These are phyloP conservation scores for Coecobrya sp. DNA, from an alignment of 2,888 invertebrate genomes.

Conservation along the genomic window DNA sequence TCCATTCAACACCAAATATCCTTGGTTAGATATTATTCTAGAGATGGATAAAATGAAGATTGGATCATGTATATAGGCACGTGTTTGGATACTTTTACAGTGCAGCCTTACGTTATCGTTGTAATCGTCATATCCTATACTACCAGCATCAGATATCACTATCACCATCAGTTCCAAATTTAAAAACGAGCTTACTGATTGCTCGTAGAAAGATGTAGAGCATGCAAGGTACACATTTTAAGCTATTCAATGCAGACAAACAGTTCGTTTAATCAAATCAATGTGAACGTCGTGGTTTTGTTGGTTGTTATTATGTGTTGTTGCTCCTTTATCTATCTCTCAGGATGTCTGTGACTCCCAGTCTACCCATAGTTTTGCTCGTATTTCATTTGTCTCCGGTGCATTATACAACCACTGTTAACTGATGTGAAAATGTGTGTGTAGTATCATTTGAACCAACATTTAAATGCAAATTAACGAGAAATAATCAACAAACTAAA, in stretches of 20 bases:
- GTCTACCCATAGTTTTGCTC: background rate
- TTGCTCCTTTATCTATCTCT: background rate
- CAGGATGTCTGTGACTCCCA: background rate
- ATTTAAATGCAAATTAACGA: background rate
- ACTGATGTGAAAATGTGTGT: background rate
- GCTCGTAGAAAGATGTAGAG: background rate
- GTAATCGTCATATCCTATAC: background rate
- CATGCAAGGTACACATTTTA: no score
- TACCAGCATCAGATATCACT: background rate
- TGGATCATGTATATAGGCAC: background rate
- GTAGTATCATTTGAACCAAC: background rate
- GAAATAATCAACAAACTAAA: background rate
- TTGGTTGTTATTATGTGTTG: background rate
- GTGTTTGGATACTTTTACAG: background rate
- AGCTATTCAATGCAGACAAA: background rate
- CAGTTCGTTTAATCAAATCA: slow-evolving; percentile 19
- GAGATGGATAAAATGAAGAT: background rate
- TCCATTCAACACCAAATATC: background rate
- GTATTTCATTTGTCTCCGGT: background rate
- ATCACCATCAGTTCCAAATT: background rate
- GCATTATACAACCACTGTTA: background rate
- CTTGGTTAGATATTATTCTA: background rate
- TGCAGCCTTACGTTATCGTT: background rate
- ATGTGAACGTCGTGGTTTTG: background rate
- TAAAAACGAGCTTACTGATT: background rate